Evolutionary conservation across 2,797 vertebrate species (phyloP).

Genomic region (Hippocampus kuda): DNA sequence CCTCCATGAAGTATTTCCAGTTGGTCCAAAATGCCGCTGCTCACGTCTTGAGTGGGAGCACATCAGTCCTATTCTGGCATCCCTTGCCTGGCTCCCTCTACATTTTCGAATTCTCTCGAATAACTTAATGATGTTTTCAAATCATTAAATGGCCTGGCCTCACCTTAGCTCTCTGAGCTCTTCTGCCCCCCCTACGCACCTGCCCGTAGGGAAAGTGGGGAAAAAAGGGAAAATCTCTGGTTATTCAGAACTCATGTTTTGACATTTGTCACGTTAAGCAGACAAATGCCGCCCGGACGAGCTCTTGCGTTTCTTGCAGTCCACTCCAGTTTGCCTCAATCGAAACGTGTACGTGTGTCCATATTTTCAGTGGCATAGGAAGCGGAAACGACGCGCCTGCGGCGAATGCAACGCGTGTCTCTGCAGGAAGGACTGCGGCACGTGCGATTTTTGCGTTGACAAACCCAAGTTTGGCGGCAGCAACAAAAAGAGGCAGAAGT

Average conservation of each 20-base stretch:
- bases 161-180: too few relatives aligned
- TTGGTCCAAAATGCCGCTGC: too few relatives aligned
- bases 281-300: background rate
- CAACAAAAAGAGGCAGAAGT: slow-evolving; percentile 88
- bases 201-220: background rate
- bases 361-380: slow-evolving; percentile 60
- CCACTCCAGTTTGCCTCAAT: background rate
- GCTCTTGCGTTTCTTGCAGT: background rate
- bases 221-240: background rate
- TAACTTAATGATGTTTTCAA: too few relatives aligned
- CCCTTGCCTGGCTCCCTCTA: too few relatives aligned
- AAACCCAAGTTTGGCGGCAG: slow-evolving; percentile 88
- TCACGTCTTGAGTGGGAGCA: too few relatives aligned
- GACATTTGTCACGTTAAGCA: background rate
- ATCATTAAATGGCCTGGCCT: too few relatives aligned
- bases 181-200: too few relatives aligned
- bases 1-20: too few relatives aligned
- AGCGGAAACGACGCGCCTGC: slow-evolving; percentile 74
- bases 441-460: slow-evolving; percentile 84
- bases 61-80: too few relatives aligned
- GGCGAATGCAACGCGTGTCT: slow-evolving; percentile 79
- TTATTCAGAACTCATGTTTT: background rate
- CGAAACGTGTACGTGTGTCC: background rate
- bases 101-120: too few relatives aligned
- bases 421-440: slow-evolving; percentile 76